A percentile compares a stretch with the other conserved stretches of the same genome.
These are phyloP conservation scores for Coturnix japonica DNA, from an alignment of 2,113 vertebrate genomes.

Conservation along the genomic window DNA sequence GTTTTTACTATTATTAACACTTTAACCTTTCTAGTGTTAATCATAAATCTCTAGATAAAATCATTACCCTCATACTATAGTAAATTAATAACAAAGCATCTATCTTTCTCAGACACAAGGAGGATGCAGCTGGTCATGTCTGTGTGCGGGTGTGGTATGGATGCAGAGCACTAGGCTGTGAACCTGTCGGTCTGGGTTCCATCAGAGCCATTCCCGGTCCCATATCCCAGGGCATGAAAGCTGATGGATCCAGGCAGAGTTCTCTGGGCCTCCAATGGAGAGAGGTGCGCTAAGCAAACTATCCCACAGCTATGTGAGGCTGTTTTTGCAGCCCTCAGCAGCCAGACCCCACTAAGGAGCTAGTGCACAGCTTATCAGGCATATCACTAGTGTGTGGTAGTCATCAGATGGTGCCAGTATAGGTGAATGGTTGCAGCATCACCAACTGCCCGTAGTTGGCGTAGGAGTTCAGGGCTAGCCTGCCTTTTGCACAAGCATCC, in stretches of 20 bases:
- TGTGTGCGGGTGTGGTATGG: not conserved
- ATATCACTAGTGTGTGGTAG: not conserved
- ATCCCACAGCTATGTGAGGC: not conserved
- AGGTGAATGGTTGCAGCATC: not conserved
- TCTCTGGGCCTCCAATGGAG: not conserved
- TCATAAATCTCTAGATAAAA: conserved; percentile 33
- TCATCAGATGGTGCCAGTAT: not conserved
- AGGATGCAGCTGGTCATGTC: not conserved
- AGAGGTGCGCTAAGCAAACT: not conserved
- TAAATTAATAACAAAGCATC: not conserved
- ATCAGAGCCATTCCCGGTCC: not conserved
- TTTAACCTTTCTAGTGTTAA: not conserved
- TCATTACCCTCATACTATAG: not conserved
- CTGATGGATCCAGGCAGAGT: not conserved
- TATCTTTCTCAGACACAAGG: not conserved
- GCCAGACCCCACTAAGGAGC: not conserved
- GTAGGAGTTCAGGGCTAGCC: not conserved
- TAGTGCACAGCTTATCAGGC: not conserved
- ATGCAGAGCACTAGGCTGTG: not conserved
- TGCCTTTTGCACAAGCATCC: not conserved
- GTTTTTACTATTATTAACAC: conserved; percentile 35
- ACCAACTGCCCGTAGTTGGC: not conserved
- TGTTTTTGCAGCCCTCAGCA: not conserved
- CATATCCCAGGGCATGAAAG: not conserved
- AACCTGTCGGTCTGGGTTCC: not conserved